Conservation (phyloP, 2,113 vertebrate species). For the Geothlypis trichas region DNA sequence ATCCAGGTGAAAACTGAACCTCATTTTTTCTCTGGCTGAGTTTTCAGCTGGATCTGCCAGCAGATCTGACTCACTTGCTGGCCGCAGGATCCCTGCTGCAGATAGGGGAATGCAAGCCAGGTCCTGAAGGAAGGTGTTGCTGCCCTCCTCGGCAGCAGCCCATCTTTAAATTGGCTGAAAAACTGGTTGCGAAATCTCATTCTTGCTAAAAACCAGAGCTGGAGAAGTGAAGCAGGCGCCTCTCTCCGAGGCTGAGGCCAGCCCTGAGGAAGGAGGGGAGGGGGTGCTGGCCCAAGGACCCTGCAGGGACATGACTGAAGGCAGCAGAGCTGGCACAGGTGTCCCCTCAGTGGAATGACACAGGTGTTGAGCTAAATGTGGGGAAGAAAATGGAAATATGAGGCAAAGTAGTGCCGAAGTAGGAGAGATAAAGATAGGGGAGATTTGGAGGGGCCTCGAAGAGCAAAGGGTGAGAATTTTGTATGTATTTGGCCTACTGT, state of each 20-base stretch:
- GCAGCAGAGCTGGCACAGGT: neutral
- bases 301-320: fast-evolving
- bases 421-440: neutral
- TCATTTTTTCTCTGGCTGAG: neutral
- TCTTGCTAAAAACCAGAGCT: neutral
- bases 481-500: neutral
- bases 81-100: neutral
- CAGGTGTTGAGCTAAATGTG: fast-evolving
- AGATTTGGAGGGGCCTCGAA: neutral
- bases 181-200: neutral
- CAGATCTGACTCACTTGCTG: neutral
- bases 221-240: neutral
- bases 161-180: neutral
- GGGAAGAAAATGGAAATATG: neutral
- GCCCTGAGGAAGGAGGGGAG: neutral
- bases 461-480: neutral
- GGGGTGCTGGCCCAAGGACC: neutral
- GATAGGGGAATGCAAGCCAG: neutral
- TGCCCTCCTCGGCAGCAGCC: neutral
- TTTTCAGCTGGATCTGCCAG: neutral
- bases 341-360: neutral
- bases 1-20: neutral
- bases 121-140: conserved; percentile 40
- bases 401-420: neutral
- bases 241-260: fast-evolving